Conservation (phyloP, 2,797 vertebrate species). For the Tragelaphus eurycerus region DNA sequence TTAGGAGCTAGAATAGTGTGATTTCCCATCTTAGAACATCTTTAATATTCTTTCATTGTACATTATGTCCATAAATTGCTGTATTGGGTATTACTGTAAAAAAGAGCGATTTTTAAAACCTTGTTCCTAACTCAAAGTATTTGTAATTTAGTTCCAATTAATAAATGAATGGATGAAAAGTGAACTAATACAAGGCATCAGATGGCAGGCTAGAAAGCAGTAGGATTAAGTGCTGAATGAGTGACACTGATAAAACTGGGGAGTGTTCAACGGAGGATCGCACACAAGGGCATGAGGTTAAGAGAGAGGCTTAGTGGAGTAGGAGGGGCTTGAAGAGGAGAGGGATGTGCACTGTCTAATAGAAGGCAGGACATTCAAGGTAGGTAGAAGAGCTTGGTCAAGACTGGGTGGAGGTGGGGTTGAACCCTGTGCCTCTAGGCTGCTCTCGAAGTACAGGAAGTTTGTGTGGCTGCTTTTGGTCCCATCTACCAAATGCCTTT, state of each 20-base stretch:
- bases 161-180: not conserved
- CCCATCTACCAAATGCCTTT: not conserved
- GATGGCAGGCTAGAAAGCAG: not conserved
- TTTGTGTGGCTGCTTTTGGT: not conserved
- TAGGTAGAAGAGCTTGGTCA: not conserved
- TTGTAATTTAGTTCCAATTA: conserved; percentile 17
- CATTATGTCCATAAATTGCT: not conserved
- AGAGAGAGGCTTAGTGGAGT: not conserved
- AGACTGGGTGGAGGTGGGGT: not conserved
- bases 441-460: not conserved
- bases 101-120: not conserved
- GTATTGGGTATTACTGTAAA: not conserved
- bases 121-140: not conserved
- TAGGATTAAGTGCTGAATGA: not conserved
- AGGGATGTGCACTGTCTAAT: rapidly evolving
- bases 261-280: not conserved
- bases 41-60: not conserved
- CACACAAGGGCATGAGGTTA: not conserved
- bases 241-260: not conserved
- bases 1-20: not conserved
- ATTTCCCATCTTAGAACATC: not conserved
- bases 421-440: too few species aligned
- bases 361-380: not conserved
- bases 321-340: not conserved
- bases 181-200: not conserved